Conservation (phyloP, 2,888 invertebrate species). For the Scrobipalpa costella region DNA sequence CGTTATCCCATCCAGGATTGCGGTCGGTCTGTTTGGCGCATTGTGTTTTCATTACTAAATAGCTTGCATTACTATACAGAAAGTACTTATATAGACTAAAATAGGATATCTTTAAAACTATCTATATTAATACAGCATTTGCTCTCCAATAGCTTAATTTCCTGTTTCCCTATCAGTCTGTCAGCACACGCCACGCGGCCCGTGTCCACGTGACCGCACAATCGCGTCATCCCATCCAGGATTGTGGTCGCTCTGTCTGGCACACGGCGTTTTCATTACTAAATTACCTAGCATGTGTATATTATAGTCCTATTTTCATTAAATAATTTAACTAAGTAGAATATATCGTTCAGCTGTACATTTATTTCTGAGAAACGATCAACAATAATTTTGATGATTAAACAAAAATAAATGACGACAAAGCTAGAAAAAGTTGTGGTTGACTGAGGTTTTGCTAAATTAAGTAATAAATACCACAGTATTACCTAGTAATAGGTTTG, state of each 20-base stretch:
- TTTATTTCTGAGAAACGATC: no score
- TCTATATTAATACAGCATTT: not conserved
- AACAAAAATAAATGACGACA: no score
- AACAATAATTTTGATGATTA: no score
- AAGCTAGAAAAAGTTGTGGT: no score
- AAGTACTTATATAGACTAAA: no score
- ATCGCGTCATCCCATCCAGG: not conserved
- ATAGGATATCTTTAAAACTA: no score
- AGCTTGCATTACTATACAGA: not conserved
- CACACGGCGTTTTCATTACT: not conserved
- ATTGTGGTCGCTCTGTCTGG: conserved; percentile 3
- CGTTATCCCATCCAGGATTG: no score
- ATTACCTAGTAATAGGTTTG: no score
- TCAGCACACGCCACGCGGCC: not conserved
- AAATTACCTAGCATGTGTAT: no score
- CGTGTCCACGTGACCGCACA: not conserved
- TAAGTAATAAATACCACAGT: no score
- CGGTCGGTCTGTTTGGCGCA: no score
- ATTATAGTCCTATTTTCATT: not conserved
- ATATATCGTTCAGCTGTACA: not conserved
- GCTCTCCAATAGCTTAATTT: not conserved
- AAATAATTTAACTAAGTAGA: not conserved
- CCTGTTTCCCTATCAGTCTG: not conserved
- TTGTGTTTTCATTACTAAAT: not conserved
- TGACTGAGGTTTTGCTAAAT: no score